Evolutionary conservation across 1,140 invertebrate species (phyloP).

Genomic region (Bombyx mandarina): DNA sequence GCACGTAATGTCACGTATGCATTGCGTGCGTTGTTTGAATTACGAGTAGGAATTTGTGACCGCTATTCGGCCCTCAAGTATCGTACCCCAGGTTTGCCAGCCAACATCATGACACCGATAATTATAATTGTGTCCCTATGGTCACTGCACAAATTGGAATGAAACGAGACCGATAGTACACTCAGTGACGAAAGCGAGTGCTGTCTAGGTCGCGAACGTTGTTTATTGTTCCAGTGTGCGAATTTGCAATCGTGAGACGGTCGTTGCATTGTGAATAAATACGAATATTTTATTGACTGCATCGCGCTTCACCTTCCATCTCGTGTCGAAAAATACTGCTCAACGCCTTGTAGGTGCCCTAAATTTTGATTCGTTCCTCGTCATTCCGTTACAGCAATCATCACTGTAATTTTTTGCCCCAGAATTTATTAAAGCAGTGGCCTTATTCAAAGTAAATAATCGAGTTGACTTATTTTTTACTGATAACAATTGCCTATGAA

Average conservation of each 20-base stretch:
- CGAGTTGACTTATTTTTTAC: no score
- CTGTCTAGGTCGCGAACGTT: slow-evolving; percentile 37
- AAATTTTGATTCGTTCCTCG: no score
- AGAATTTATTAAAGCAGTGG: no score
- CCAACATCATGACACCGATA: slow-evolving; percentile 55
- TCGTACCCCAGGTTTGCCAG: slow-evolving; percentile 24
- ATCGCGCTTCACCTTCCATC: neutral
- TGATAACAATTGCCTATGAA: no score
- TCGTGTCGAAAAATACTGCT: neutral
- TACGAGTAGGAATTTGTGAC: slow-evolving; percentile 67
- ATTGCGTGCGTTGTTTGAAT: slow-evolving; percentile 55
- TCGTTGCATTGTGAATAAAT: slow-evolving; percentile 29
- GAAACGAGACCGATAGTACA: slow-evolving; percentile 35
- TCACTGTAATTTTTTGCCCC: no score
- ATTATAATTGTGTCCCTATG: slow-evolving; percentile 40
- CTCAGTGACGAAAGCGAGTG: slow-evolving; percentile 47
- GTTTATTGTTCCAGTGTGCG: slow-evolving; percentile 54
- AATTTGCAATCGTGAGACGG: slow-evolving; percentile 48
- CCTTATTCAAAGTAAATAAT: no score
- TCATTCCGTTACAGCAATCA: no score
- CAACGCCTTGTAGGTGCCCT: neutral
- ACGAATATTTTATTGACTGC: no score
- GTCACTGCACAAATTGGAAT: slow-evolving; percentile 23
- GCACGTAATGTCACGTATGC: slow-evolving; percentile 33
- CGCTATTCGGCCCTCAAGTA: slow-evolving; percentile 58